A percentile compares a stretch with the other conserved stretches of the same genome.
These are phyloP conservation scores for Pitangus sulphuratus DNA, from an alignment of 2,797 vertebrate species.

Conservation along the genomic window DNA sequence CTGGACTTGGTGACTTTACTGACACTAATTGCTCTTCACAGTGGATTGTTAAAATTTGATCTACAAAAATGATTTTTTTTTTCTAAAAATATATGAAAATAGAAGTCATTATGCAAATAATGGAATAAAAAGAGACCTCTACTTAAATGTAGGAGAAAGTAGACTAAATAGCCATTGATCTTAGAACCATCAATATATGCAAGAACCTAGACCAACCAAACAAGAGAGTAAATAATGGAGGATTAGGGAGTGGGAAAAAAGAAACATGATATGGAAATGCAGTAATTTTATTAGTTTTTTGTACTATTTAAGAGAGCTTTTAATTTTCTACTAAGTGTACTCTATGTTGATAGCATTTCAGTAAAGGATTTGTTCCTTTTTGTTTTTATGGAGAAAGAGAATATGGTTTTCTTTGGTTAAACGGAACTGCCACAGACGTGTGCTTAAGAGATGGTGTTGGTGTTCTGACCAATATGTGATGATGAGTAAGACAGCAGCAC, in stretches of 20 bases:
- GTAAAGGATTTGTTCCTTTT: neutral
- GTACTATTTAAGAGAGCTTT: neutral
- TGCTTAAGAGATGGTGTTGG: neutral
- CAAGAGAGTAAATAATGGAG: neutral
- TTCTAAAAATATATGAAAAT: neutral
- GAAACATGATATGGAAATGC: neutral
- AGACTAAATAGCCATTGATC: neutral
- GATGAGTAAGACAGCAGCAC: neutral
- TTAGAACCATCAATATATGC: neutral
- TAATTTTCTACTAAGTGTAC: neutral
- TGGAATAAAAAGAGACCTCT: neutral
- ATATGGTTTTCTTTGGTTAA: neutral
- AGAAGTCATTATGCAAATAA: neutral
- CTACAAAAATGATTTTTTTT: neutral
- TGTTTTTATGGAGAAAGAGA: neutral
- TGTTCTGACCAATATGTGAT: neutral
- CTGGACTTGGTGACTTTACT: neutral
- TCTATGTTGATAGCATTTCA: neutral
- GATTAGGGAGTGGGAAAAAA: neutral
- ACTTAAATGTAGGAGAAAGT: neutral
- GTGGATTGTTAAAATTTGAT: neutral
- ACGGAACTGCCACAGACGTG: neutral
- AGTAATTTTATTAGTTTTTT: neutral
- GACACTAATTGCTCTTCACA: neutral
- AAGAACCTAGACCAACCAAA: neutral